Conservation (phyloP, 2,797 vertebrate species). For the Xenopus petersii region DNA sequence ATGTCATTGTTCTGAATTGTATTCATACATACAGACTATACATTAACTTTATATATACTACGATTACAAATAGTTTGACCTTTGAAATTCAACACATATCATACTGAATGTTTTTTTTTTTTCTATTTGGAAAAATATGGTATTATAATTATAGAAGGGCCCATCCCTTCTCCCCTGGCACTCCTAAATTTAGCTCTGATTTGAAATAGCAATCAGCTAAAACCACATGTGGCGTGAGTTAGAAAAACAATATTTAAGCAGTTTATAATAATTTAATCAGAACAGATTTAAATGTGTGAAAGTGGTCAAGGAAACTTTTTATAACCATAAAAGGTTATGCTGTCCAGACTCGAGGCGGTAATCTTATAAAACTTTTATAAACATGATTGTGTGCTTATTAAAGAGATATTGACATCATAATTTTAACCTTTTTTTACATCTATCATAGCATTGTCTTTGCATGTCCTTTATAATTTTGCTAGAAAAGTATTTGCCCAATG, state of each 20-base stretch:
- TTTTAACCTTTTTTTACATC: too few relatives aligned
- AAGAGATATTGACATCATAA: too few relatives aligned
- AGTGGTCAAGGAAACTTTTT: too few relatives aligned
- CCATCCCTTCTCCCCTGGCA: constrained; percentile 1
- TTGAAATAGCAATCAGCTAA: constrained; percentile 10
- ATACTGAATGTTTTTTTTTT: constrained; percentile 10
- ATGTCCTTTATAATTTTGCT: too few relatives aligned
- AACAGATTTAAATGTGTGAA: too few relatives aligned
- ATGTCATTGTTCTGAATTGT: constrained; percentile 36
- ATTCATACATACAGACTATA: constrained; percentile 30
- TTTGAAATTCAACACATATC: constrained; percentile 33
- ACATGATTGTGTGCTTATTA: too few relatives aligned
- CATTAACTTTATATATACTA: constrained; percentile 25
- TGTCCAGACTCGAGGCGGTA: too few relatives aligned
- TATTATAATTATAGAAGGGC: constrained; percentile 16
- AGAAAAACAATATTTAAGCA: not conserved
- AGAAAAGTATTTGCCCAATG: too few relatives aligned
- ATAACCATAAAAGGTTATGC: too few relatives aligned
- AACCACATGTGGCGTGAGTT: not conserved
- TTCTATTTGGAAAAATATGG: constrained; percentile 37
- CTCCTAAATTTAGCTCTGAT: constrained; percentile 17
- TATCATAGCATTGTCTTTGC: too few relatives aligned
- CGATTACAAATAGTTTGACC: constrained; percentile 42
- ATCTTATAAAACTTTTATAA: too few relatives aligned
- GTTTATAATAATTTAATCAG: too few relatives aligned